Evolutionary conservation across 2,888 invertebrate genomes (phyloP).

Genomic region (Leptarthrus brevirostris): DNA sequence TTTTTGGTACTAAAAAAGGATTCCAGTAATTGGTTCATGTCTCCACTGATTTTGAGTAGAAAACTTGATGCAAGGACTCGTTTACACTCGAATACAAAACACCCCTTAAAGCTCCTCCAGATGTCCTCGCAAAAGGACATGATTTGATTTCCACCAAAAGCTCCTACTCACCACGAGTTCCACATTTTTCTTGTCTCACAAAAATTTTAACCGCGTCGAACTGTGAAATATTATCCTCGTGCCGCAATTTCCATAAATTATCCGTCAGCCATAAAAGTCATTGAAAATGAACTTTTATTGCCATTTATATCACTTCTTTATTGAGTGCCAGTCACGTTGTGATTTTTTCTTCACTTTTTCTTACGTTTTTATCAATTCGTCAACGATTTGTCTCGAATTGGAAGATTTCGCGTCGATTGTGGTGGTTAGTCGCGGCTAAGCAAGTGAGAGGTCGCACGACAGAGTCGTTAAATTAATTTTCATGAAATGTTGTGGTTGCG

Average conservation of each 20-base stretch:
- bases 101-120: neutral
- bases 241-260: slow-evolving; percentile 28
- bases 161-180: neutral
- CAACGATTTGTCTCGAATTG: slow-evolving; percentile 38
- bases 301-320: slow-evolving; percentile 38
- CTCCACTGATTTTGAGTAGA: neutral
- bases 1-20: neutral
- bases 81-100: neutral
- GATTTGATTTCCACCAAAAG: neutral
- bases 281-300: slow-evolving; percentile 45
- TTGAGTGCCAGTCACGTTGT: slow-evolving; percentile 40
- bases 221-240: neutral
- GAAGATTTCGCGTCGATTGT: neutral
- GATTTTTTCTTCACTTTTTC: neutral
- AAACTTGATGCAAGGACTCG: neutral
- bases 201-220: neutral
- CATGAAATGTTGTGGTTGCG: slow-evolving; percentile 24
- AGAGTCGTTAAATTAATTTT: slow-evolving; percentile 42
- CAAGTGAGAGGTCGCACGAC: slow-evolving; percentile 18
- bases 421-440: neutral
- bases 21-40: neutral
- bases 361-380: slow-evolving; percentile 32
- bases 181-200: neutral
- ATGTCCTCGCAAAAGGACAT: neutral
- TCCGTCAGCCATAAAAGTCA: slow-evolving; percentile 28